A percentile compares a stretch with the other conserved stretches of the same genome.
These are phyloP conservation scores for Gouania willdenowi DNA, from an alignment of 2,797 vertebrate species.

Conservation along the genomic window DNA sequence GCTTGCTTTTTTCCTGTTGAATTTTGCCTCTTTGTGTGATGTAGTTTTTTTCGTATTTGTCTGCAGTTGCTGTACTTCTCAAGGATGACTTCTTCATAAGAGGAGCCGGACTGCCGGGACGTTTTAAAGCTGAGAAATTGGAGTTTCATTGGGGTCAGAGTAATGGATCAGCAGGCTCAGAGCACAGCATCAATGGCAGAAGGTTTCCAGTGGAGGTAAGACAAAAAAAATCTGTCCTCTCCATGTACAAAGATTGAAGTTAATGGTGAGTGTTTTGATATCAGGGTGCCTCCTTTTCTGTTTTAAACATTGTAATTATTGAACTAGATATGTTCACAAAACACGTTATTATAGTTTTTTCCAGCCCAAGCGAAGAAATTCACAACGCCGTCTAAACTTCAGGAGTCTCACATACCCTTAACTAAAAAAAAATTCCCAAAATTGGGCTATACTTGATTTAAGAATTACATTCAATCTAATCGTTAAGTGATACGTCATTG, in stretches of 20 bases:
- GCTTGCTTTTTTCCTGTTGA: constrained; percentile 2
- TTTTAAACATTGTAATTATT: too few relatives aligned
- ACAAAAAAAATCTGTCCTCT: too few relatives aligned
- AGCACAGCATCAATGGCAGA: constrained; percentile 92
- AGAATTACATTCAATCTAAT: too few relatives aligned
- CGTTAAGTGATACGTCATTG: too few relatives aligned
- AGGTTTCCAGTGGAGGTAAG: constrained; percentile 87
- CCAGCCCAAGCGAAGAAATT: too few relatives aligned
- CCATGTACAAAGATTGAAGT: constrained; percentile 12
- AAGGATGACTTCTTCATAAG: constrained; percentile 95
- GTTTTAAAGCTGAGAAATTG: constrained; percentile 97
- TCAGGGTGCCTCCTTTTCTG: neutral
- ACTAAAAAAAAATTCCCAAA: too few relatives aligned
- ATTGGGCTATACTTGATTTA: too few relatives aligned
- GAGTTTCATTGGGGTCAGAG: constrained; percentile 98
- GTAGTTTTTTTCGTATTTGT: neutral
- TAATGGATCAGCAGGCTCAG: constrained; percentile 91
- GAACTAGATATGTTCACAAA: too few relatives aligned
- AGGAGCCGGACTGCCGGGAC: constrained; percentile 88
- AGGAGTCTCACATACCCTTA: too few relatives aligned
- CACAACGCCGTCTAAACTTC: too few relatives aligned
- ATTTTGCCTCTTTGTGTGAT: constrained; percentile 16
- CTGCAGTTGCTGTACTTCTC: constrained; percentile 89
- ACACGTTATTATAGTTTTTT: too few relatives aligned
- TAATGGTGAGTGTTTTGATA: constrained; percentile 7